phyloP scores from a whole-genome alignment of 1,140 invertebrate species.

The Formica exsecta region DNA sequence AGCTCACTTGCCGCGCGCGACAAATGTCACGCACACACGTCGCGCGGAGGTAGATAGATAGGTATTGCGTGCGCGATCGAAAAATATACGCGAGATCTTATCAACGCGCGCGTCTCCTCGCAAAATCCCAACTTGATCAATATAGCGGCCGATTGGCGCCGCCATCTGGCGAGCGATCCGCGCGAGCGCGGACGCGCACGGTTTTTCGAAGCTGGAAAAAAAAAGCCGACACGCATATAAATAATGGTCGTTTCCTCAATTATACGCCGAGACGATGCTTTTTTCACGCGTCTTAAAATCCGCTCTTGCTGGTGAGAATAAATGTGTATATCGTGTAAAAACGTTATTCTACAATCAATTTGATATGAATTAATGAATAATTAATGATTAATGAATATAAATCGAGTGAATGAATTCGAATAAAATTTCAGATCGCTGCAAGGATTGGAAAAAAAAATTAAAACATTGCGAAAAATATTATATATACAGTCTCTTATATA shows the following conservation, averaged over 20 bases:
- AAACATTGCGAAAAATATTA: background rate
- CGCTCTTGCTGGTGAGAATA: background rate
- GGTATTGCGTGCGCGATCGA: slow-evolving; percentile 61
- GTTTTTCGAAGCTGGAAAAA: slow-evolving; percentile 4
- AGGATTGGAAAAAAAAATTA: background rate
- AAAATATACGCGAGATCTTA: slow-evolving; percentile 74
- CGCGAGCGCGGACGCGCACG: background rate
- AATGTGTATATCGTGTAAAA: background rate
- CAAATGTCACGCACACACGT: slow-evolving; percentile 54
- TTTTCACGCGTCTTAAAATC: background rate
- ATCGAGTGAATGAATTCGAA: background rate
- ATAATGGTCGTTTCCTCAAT: background rate
- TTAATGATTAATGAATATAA: no score
- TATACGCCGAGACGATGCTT: background rate
- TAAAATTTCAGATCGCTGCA: background rate
- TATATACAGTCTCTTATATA: background rate
- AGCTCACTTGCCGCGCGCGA: slow-evolving; percentile 12
- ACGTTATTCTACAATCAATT: background rate
- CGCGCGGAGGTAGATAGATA: background rate
- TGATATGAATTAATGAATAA: no score
- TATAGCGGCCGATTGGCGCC: slow-evolving; percentile 65
- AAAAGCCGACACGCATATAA: background rate
- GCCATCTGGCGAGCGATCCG: slow-evolving; percentile 69
- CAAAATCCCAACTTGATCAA: slow-evolving; percentile 78
- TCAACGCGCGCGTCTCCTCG: slow-evolving; percentile 73